Evolutionary conservation across 2,888 invertebrate genomes (phyloP).

Genomic region (Boloria euphrosyne): DNA sequence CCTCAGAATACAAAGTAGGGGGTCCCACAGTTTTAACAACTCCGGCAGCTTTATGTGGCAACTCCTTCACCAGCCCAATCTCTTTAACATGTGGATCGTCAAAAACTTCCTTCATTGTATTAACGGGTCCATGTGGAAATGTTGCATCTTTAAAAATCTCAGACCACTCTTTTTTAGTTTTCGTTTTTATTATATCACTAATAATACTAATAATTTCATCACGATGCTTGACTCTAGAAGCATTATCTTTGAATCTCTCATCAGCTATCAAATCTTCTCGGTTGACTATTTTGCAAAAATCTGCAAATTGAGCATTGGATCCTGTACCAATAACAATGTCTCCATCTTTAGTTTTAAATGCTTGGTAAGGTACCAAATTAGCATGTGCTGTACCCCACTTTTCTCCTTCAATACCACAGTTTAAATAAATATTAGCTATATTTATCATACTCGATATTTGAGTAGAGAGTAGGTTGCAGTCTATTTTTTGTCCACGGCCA

Average conservation of each 20-base stretch:
- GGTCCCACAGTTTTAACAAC: slow-evolving; percentile 91
- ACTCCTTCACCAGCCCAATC: slow-evolving; percentile 87
- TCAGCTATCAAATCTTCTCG: slow-evolving; percentile 84
- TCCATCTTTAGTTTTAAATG: slow-evolving; percentile 91
- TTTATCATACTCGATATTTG: slow-evolving; percentile 95
- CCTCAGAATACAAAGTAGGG: slow-evolving; percentile 90
- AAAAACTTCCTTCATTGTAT: slow-evolving; percentile 92
- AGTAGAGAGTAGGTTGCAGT: slow-evolving; percentile 96
- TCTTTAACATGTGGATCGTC: slow-evolving; percentile 91
- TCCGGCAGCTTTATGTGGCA: slow-evolving; percentile 87
- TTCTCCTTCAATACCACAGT: slow-evolving; percentile 88
- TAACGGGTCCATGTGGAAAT: slow-evolving; percentile 95
- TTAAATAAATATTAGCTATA: slow-evolving; percentile 94
- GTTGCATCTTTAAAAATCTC: slow-evolving; percentile 86
- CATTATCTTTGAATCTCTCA: slow-evolving; percentile 87
- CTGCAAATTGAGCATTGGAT: slow-evolving; percentile 90
- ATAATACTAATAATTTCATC: slow-evolving; percentile 85
- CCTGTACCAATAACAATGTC: slow-evolving; percentile 94
- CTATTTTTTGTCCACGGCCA: slow-evolving; percentile 94
- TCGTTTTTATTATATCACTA: slow-evolving; percentile 78
- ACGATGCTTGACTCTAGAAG: slow-evolving; percentile 89
- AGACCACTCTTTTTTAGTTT: slow-evolving; percentile 89
- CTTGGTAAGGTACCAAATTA: slow-evolving; percentile 97
- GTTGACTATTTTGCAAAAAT: slow-evolving; percentile 85
- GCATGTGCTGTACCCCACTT: slow-evolving; percentile 97